Evolutionary conservation across 2,797 vertebrate genomes (phyloP), one percentile per base, ranked within the genome.

Genomic region (Micromesistius poutassou): DNA sequence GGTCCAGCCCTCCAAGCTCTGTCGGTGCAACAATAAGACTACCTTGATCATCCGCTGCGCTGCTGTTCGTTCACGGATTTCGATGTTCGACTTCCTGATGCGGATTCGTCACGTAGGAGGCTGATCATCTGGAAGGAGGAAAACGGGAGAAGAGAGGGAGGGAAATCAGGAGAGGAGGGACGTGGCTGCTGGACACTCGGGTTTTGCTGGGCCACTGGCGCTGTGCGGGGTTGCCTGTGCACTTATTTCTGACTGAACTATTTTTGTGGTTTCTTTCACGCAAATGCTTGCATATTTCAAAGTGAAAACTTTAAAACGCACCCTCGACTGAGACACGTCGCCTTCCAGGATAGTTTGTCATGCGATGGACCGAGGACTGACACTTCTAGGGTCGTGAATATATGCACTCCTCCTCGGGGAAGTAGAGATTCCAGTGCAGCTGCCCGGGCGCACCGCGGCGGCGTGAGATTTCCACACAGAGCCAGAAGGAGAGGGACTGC

Each of bases 321-420:
- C n/a, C 31, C 25, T 30, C 14, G 40, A 28, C 19, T 8, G 33
- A 71, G 62, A 46, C 36, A 25, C 77, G 42, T 28, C 31, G 73
- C 38, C 28, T 35, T 19, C n/a, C 72, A 36, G 33, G 30, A 9
- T n/a, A 72, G 35, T 71, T 55, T 28, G 87, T 62, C 73, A 86
- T 91, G 92, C 81, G 79, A 40, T 83, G 74, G 80, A 68, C 10
- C 66, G 72, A 83, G 85, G 80, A 83, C 78, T 82, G 85, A 88
- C 78, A 55, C 73, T 19, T 5, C 75, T 35, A 79, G 81, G 76
- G 80, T 68, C 71, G 78, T 22, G 62, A 77, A 80, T 40, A 82
- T 72, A 81, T 80, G 36, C 55, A 62, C 75, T 75, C 82, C 76
- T 80, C 78, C 78, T 71, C 74, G 36, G 79, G 62, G 78, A 84